Evolutionary conservation across 2,113 vertebrate species (phyloP).

Genomic region (Athene noctua): DNA sequence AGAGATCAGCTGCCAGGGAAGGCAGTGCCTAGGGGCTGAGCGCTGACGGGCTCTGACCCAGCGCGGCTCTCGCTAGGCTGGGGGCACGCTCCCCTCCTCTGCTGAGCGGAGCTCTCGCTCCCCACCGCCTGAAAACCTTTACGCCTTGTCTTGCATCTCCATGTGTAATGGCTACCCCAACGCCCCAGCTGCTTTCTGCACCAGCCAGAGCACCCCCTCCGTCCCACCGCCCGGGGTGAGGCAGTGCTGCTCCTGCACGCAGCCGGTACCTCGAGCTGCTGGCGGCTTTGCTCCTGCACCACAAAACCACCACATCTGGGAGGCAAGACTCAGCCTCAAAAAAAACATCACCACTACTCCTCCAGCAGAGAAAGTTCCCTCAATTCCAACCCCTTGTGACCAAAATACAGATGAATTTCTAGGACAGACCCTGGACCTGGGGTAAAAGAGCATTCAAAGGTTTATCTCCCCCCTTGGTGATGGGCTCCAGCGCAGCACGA

Average conservation of each 20-base stretch:
- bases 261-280: neutral
- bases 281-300: neutral
- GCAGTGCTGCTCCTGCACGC: neutral
- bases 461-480: neutral
- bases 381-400: neutral
- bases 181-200: neutral
- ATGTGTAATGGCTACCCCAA: rapidly evolving
- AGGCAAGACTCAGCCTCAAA: neutral
- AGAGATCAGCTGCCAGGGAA: neutral
- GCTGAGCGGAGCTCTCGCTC: neutral
- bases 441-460: neutral
- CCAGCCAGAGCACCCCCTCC: neutral
- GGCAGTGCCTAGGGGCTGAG: neutral
- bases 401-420: neutral
- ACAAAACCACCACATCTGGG: neutral
- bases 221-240: rapidly evolving
- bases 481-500: rapidly evolving
- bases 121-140: neutral
- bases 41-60: rapidly evolving
- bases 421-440: neutral
- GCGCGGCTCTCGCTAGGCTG: rapidly evolving
- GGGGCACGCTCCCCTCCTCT: neutral
- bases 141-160: no score
- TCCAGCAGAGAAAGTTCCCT: neutral
- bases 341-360: neutral